phyloP scores from a whole-genome alignment of 2,113 vertebrate genomes.

The Meriones unguiculatus region DNA sequence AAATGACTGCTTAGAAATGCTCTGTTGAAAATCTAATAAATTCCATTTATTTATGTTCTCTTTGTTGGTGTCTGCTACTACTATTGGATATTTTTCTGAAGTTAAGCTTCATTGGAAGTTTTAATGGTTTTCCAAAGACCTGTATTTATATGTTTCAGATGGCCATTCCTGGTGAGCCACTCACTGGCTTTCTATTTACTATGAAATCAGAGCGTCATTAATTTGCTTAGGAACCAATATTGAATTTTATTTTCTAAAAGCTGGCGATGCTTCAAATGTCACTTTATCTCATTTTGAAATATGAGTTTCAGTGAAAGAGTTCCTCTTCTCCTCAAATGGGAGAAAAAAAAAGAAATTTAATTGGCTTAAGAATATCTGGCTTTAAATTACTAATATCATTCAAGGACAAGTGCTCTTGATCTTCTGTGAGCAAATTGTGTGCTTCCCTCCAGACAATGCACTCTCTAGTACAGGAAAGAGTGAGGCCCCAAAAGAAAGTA shows the following conservation, averaged over 20 bases:
- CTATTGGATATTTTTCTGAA: slow-evolving; percentile 53
- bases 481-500: accelerated
- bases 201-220: slow-evolving; percentile 78
- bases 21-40: not conserved
- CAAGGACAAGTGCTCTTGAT: slow-evolving; percentile 16
- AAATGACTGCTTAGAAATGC: not conserved
- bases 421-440: not conserved
- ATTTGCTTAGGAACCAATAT: slow-evolving; percentile 84
- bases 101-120: not conserved
- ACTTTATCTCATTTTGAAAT: slow-evolving; percentile 81
- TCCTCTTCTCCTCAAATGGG: slow-evolving; percentile 62
- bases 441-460: not conserved
- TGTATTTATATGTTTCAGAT: slow-evolving; percentile 13
- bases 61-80: not conserved
- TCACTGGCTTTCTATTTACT: slow-evolving; percentile 76
- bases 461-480: not conserved
- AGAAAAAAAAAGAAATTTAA: slow-evolving; percentile 68
- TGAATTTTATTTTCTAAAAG: slow-evolving; percentile 80
- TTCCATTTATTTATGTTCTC: not conserved
- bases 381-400: slow-evolving; percentile 70
- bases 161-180: slow-evolving; percentile 27
- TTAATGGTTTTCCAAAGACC: slow-evolving; percentile 24
- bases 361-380: slow-evolving; percentile 72
- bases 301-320: slow-evolving; percentile 62
- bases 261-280: slow-evolving; percentile 76